Evolutionary conservation across 1,140 invertebrate species (phyloP).

Genomic region (Bombus difficillimus): DNA sequence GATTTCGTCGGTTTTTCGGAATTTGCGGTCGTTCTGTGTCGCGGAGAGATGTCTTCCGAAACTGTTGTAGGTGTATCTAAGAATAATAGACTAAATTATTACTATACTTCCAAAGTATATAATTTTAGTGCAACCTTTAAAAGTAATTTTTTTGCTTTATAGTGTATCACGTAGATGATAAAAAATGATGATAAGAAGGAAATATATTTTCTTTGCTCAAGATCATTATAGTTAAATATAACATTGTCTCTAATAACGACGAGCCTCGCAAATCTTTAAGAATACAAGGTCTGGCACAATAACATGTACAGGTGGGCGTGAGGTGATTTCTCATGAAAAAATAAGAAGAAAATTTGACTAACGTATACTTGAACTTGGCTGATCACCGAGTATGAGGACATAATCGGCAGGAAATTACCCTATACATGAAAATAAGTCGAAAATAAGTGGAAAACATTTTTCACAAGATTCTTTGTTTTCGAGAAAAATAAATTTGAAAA

Average conservation of each 20-base stretch:
- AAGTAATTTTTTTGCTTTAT: not conserved
- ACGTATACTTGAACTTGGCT: too few species aligned
- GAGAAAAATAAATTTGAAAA: too few species aligned
- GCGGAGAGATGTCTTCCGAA: slow-evolving; percentile 64
- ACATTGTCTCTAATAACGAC: not conserved
- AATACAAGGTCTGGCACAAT: not conserved
- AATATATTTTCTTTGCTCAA: not conserved
- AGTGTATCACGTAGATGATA: not conserved
- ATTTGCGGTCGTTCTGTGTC: slow-evolving; percentile 53
- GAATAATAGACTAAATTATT: slow-evolving; percentile 34
- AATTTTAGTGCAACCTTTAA: not conserved
- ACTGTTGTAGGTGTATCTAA: slow-evolving; percentile 64
- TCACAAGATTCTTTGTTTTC: too few species aligned
- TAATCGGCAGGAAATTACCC: too few species aligned
- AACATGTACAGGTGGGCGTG: not conserved
- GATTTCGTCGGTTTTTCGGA: slow-evolving; percentile 65
- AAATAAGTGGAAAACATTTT: too few species aligned
- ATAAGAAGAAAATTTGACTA: too few species aligned
- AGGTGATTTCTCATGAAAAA: too few species aligned
- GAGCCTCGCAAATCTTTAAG: not conserved
- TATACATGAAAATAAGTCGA: too few species aligned
- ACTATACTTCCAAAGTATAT: not conserved
- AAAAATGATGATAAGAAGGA: not conserved
- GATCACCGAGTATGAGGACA: too few species aligned
- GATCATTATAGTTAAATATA: not conserved